phyloP scores from a whole-genome alignment of 1,140 invertebrate genomes.

The Ganaspis sp. region DNA sequence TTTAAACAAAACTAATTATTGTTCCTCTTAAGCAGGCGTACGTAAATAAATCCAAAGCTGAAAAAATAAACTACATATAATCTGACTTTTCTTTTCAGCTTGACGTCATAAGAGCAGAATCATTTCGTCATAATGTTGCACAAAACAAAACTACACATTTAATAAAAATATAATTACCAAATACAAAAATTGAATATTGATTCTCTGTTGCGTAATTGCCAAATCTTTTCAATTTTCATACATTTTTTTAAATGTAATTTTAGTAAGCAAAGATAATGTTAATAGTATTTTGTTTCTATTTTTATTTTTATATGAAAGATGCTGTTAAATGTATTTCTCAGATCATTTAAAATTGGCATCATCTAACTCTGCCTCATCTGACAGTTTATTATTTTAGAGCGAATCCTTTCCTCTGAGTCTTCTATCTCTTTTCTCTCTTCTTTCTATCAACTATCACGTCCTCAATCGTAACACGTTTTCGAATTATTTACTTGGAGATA shows the following conservation, averaged over 20 bases:
- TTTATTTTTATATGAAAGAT: not conserved
- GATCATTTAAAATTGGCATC: constrained; percentile 37
- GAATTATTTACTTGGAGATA: not conserved
- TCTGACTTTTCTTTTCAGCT: constrained; percentile 23
- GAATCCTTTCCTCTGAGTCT: constrained; percentile 51
- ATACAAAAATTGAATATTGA: not conserved
- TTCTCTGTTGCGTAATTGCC: too few species aligned
- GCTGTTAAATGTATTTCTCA: constrained; percentile 31
- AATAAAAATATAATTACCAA: not conserved
- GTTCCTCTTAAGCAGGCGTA: not conserved
- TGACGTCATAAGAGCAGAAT: constrained; percentile 24
- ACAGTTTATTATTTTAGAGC: constrained; percentile 66
- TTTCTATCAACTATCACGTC: constrained; percentile 32
- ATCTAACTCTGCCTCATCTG: not conserved
- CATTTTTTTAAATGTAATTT: too few species aligned
- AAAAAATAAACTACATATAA: constrained; percentile 36
- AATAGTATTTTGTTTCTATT: not conserved
- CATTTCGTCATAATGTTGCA: not conserved
- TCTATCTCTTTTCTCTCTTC: constrained; percentile 40
- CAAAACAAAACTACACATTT: not conserved
- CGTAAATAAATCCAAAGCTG: constrained; percentile 17
- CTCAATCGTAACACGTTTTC: not conserved
- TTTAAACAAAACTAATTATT: constrained; percentile 14
- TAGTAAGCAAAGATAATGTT: too few species aligned
- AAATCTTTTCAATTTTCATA: too few species aligned